These are phyloP conservation scores for Trematocara stigmaticum DNA, from an alignment of 2,113 vertebrate genomes.

Conservation along the genomic window DNA sequence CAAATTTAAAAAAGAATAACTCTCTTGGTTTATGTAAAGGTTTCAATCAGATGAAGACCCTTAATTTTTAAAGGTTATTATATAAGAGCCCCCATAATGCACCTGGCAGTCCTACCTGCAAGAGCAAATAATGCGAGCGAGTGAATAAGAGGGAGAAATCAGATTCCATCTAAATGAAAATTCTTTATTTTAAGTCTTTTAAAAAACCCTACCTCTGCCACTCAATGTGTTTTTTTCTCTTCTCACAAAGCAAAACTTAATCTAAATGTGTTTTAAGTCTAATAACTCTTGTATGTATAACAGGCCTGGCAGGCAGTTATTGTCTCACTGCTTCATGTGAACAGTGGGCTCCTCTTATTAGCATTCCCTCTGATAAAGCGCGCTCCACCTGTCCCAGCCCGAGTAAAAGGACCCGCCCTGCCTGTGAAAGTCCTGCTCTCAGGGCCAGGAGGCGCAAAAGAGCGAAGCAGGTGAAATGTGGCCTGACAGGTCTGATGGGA, in stretches of 20 bases:
- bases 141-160: background rate
- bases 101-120: background rate
- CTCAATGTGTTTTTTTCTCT: background rate
- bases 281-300: background rate
- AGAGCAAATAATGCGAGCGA: background rate
- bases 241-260: background rate
- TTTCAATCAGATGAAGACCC: background rate
- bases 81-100: background rate
- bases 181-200: background rate
- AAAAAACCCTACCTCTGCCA: background rate
- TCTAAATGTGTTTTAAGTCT: background rate
- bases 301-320: background rate
- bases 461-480: conserved; percentile 63
- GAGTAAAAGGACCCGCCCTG: conserved; percentile 31
- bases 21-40: background rate
- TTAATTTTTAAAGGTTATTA: background rate
- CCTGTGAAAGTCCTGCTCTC: conserved; percentile 20
- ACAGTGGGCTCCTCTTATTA: background rate
- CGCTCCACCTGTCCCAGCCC: conserved; percentile 45
- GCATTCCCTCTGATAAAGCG: conserved; percentile 5
- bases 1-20: background rate
- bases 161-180: background rate
- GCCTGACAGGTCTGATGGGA: conserved; percentile 71
- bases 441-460: background rate
- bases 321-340: background rate